phyloP scores from a whole-genome alignment of 2,797 vertebrate genomes.

The Clarias laeviceps region DNA sequence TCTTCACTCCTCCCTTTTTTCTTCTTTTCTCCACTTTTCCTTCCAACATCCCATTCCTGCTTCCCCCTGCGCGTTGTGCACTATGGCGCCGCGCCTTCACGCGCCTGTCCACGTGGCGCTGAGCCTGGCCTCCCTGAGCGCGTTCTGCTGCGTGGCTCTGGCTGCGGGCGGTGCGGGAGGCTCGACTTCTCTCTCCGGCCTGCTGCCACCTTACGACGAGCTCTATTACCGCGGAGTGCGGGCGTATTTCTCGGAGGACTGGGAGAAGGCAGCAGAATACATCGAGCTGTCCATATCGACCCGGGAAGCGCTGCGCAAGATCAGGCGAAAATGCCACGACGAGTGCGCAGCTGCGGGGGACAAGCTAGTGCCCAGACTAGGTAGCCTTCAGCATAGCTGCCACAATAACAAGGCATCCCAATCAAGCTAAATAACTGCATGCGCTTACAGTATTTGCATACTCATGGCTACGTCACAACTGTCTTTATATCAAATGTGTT shows the following conservation, averaged over 20 bases:
- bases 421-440: not conserved
- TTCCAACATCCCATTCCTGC: slow-evolving; percentile 57
- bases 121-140: slow-evolving; percentile 41
- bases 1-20: slow-evolving; percentile 36
- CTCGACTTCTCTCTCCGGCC: slow-evolving; percentile 50
- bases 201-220: slow-evolving; percentile 80
- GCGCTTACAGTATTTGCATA: not conserved
- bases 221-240: slow-evolving; percentile 88
- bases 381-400: slow-evolving; percentile 49
- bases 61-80: slow-evolving; percentile 44
- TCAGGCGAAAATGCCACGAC: slow-evolving; percentile 77
- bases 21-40: slow-evolving; percentile 28
- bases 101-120: slow-evolving; percentile 78
- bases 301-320: slow-evolving; percentile 70
- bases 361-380: slow-evolving; percentile 60
- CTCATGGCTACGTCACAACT: not conserved
- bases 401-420: not conserved
- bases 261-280: slow-evolving; percentile 82
- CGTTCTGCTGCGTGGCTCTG: slow-evolving; percentile 15
- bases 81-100: slow-evolving; percentile 70
- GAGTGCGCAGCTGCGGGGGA: slow-evolving; percentile 67
- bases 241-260: slow-evolving; percentile 83
- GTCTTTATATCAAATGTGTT: not conserved
- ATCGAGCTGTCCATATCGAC: slow-evolving; percentile 84
- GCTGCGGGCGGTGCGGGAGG: slow-evolving; percentile 46